A percentile compares a stretch with the other conserved stretches of the same genome.
Evolutionary conservation across 1,140 invertebrate genomes (phyloP).

Genomic region (Aleiodes sp.): DNA sequence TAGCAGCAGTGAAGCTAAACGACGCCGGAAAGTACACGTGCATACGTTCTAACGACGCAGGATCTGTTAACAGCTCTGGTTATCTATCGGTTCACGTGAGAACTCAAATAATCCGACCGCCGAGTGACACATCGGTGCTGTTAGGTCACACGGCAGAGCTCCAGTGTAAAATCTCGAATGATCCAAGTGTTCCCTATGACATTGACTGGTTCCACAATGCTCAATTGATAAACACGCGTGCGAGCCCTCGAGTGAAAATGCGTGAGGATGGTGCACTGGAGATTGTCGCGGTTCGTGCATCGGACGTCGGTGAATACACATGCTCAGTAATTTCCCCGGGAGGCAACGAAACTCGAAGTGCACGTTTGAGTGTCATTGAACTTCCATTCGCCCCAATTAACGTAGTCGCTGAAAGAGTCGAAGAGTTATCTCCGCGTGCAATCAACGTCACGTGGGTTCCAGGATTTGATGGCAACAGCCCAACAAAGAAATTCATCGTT

Average conservation of each 20-base stretch:
- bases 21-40: conserved; percentile 93
- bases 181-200: conserved; percentile 88
- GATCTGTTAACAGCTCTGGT: conserved; percentile 82
- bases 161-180: conserved; percentile 93
- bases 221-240: conserved; percentile 76
- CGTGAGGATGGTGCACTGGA: conserved; percentile 81
- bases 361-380: conserved; percentile 89
- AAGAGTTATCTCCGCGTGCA: conserved; percentile 65
- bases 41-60: conserved; percentile 87
- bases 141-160: conserved; percentile 89
- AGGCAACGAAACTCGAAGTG: conserved; percentile 90
- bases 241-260: conserved; percentile 76
- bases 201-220: conserved; percentile 92
- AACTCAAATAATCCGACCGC: conserved; percentile 92
- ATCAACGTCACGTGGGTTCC: conserved; percentile 95
- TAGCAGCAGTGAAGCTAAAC: conserved; percentile 81
- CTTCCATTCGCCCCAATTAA: conserved; percentile 91
- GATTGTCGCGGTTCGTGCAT: conserved; percentile 82
- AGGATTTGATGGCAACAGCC: conserved; percentile 96
- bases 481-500: conserved; percentile 92
- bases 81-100: conserved; percentile 80
- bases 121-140: conserved; percentile 87
- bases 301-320: conserved; percentile 83
- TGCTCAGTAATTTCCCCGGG: conserved; percentile 86
- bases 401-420: conserved; percentile 78